Base-by-base conservation (phyloP, 2,113 vertebrate genomes). In the Prolemur simus region DNA sequence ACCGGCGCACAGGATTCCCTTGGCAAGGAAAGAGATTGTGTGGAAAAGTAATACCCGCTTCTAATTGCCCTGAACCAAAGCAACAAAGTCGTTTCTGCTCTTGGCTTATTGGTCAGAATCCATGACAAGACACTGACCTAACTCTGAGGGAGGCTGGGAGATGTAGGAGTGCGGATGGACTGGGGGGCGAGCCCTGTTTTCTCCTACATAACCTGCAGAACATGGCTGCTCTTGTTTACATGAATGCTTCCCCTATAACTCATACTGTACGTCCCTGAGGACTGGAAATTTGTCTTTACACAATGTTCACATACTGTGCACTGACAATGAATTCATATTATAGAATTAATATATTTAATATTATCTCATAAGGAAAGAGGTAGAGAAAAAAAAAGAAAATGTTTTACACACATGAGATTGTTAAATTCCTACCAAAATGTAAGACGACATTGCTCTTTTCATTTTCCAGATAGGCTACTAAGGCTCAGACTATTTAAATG, bases 401-500 rank as follows among this genome's bases (percentile, higher is more conserved):
- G 32, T 20, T 73, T 87, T 66, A 83, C 5, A 8, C 42, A 29
- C 39, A 71, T 2, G 20, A 77, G 15, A 69, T 96, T 60, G 39
- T 85, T 76, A 69, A 83, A 52, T 80, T 74, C 13, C 52, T 52
- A 47, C 14, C 39, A 49, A 91, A 86, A 73, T 47, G 14, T 56
- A 93, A 93, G 49, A 25, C 73, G 27, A 17, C 6, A 13, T 76
- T 39, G 6, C 11, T 92, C 1, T 92, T 37, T 81, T 93, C 47
- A 52, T 84, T 83, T 87, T 80, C n/a, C 5, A 91, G 47, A 54
- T 23, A 82, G 80, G 25, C 54, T 34, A 66, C 5, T 3, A 60
- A 64, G n/a, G 29, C 34, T 93, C 52, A 45, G n/a, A 39, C n/a
- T 60, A 64, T 82, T 92, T 92, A 91, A 92, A 37, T 71, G 49